Evolutionary conservation across 2,797 vertebrate species (phyloP).

Genomic region (Sebastes hopkinsi): DNA sequence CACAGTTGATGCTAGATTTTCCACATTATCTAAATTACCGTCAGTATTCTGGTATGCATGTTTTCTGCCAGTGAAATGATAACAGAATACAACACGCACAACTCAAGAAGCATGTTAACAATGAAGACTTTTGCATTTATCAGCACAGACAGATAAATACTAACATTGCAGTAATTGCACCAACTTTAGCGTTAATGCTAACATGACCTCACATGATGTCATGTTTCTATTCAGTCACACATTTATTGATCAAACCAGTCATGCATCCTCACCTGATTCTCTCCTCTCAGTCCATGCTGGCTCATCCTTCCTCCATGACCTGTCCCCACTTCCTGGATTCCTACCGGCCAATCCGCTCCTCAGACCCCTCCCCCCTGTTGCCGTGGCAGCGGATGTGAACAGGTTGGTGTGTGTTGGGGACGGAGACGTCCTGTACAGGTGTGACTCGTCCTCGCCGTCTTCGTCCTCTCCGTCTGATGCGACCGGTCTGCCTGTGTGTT

Average conservation of each 20-base stretch:
- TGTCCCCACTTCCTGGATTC: slow-evolving; percentile 81
- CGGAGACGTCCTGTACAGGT: slow-evolving; percentile 47
- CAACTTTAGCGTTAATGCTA: background rate
- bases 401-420: slow-evolving; percentile 88
- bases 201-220: background rate
- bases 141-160: background rate
- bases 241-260: slow-evolving; percentile 11
- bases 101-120: background rate
- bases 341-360: slow-evolving; percentile 72
- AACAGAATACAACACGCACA: slow-evolving; percentile 3
- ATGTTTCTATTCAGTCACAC: background rate
- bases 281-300: slow-evolving; percentile 84
- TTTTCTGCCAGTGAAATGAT: slow-evolving; percentile 18
- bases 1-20: slow-evolving; percentile 18
- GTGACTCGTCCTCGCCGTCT: slow-evolving; percentile 56
- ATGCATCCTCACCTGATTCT: slow-evolving; percentile 85
- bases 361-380: slow-evolving; percentile 83
- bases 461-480: slow-evolving; percentile 77
- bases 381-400: slow-evolving; percentile 90
- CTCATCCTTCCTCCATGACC: slow-evolving; percentile 85
- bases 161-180: background rate
- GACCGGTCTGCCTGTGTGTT: slow-evolving; percentile 33
- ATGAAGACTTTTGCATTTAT: background rate
- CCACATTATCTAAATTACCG: slow-evolving; percentile 26
- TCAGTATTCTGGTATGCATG: slow-evolving; percentile 13